Conservation (phyloP, 1,140 invertebrate species). For the Akabosia matsudoensis region DNA sequence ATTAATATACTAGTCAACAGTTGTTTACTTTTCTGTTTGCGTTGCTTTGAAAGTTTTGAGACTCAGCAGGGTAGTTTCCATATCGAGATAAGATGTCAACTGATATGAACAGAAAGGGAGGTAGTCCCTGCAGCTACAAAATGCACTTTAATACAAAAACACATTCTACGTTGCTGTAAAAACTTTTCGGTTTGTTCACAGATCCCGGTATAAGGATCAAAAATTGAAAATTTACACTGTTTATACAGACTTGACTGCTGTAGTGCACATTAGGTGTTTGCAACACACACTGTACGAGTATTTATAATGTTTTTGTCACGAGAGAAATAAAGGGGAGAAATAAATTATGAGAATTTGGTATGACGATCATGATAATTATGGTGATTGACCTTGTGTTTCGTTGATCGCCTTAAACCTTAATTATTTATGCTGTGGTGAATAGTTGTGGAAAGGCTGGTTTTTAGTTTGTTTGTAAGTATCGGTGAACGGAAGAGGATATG, state of each 20-base stretch:
- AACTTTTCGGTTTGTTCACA: too few relatives aligned
- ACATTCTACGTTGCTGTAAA: too few relatives aligned
- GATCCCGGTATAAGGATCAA: too few relatives aligned
- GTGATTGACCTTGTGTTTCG: conserved; percentile 12
- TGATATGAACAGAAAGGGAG: conserved; percentile 3
- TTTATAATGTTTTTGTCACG: too few relatives aligned
- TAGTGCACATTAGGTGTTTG: too few relatives aligned
- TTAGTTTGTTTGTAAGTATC: neutral
- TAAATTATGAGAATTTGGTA: too few relatives aligned
- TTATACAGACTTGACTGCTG: too few relatives aligned
- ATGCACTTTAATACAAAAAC: too few relatives aligned
- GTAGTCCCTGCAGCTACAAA: too few relatives aligned
- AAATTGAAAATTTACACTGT: too few relatives aligned
- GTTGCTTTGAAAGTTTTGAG: neutral
- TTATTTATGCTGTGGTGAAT: neutral
- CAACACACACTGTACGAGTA: too few relatives aligned
- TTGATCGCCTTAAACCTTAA: neutral
- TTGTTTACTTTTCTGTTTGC: neutral
- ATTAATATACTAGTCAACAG: conserved; percentile 1
- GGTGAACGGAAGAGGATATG: conserved; percentile 21
- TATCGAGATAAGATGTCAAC: conserved; percentile 21
- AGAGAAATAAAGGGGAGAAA: too few relatives aligned
- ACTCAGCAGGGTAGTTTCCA: neutral
- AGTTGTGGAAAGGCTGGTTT: neutral
- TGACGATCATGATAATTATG: neutral